A percentile compares a stretch with the other conserved stretches of the same genome.
Conservation (phyloP, 2,113 vertebrate species). For the Hippocampus comes region DNA sequence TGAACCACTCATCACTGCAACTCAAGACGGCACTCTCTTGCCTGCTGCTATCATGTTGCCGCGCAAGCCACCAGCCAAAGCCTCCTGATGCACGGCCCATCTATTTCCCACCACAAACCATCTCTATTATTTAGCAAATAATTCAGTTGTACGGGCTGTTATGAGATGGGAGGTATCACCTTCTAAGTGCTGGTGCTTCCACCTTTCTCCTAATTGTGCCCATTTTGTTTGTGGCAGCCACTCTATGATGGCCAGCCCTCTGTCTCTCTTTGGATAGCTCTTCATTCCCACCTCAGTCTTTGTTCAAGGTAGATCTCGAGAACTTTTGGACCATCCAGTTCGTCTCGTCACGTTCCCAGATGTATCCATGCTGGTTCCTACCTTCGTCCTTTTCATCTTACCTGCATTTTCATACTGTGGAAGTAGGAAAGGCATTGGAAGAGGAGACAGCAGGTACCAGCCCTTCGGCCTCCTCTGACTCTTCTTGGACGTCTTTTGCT, state of each 20-base stretch:
- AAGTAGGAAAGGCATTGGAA: constrained; percentile 15
- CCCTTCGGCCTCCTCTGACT: constrained; percentile 42
- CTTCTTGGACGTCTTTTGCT: constrained; percentile 58
- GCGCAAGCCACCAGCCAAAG: constrained; percentile 42
- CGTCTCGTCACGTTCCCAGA: neutral
- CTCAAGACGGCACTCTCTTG: constrained; percentile 41
- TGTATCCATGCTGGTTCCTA: constrained; percentile 1
- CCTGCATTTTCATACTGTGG: constrained; percentile 27
- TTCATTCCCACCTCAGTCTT: neutral
- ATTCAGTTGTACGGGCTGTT: constrained; percentile 54
- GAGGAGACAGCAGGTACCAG: constrained; percentile 34
- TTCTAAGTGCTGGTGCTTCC: constrained; percentile 43
- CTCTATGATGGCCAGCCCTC: neutral
- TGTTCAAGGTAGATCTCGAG: neutral
- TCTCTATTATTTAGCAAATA: constrained; percentile 57
- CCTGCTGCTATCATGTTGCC: constrained; percentile 55
- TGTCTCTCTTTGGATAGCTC: constrained; percentile 2
- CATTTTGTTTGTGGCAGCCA: constrained; percentile 13
- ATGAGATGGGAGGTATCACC: constrained; percentile 55
- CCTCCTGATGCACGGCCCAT: constrained; percentile 37
- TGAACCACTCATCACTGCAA: constrained; percentile 62
- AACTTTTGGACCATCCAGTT: neutral
- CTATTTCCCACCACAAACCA: constrained; percentile 40
- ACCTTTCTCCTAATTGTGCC: constrained; percentile 36
- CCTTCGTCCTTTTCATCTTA: neutral